Conservation (phyloP, 2,888 invertebrate genomes). For the Polylopha cassiicola region DNA sequence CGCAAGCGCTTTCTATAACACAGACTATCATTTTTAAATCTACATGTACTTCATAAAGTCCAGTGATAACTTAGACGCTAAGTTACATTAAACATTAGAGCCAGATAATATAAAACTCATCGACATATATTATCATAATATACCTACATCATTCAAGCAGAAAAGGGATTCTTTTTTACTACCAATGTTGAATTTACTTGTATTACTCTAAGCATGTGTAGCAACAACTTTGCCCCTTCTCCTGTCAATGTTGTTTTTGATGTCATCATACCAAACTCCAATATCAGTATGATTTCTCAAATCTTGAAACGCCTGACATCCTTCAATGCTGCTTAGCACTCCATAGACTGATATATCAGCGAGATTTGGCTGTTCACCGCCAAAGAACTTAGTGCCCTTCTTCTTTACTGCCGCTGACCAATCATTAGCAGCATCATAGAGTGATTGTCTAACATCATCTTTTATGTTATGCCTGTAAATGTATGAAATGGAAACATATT, state of each 20-base stretch:
- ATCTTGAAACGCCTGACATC: conserved; percentile 93
- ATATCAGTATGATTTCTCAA: conserved; percentile 84
- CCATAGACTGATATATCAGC: conserved; percentile 96
- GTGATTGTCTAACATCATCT: conserved; percentile 91
- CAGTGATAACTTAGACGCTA: no score
- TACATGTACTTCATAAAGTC: no score
- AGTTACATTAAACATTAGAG: no score
- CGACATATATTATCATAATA: no score
- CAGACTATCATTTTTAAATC: no score
- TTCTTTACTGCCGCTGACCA: conserved; percentile 86
- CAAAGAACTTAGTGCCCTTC: conserved; percentile 86
- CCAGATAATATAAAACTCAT: no score
- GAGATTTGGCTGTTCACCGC: conserved; percentile 91
- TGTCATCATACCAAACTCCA: conserved; percentile 85
- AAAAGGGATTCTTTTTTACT: no score
- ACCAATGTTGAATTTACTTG: no score
- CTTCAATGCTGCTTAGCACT: conserved; percentile 93
- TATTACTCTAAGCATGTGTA: conserved; percentile 31
- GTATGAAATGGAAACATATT: conserved; percentile 11
- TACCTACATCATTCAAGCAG: no score
- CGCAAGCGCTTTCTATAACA: no score
- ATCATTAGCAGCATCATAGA: conserved; percentile 91
- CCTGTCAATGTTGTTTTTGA: conserved; percentile 79
- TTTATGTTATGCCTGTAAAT: conserved; percentile 85
- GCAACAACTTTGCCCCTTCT: conserved; percentile 73